These are phyloP conservation scores for Thunnus thynnus DNA, from an alignment of 2,113 vertebrate genomes.

Conservation along the genomic window DNA sequence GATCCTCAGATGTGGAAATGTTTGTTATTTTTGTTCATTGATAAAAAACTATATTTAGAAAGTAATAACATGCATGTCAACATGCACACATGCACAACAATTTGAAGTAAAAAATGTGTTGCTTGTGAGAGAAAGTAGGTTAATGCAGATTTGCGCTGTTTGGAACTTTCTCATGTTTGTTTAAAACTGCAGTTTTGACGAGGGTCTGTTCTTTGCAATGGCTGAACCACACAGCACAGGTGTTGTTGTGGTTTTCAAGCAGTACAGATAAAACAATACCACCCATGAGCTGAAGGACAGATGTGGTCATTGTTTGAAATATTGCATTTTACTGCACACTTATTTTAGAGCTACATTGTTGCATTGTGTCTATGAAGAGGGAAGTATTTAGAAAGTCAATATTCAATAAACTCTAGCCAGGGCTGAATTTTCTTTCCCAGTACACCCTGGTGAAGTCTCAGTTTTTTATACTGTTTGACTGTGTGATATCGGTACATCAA, in stretches of 20 bases:
- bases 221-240: conserved; percentile 11
- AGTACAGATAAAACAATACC: neutral
- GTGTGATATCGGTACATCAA: too few relatives aligned
- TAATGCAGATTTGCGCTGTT: conserved; percentile 9
- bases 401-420: too few relatives aligned
- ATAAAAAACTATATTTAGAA: conserved; percentile 18
- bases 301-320: neutral
- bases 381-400: too few relatives aligned
- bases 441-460: too few relatives aligned
- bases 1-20: conserved; percentile 41
- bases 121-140: conserved; percentile 36
- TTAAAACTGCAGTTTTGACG: conserved; percentile 3
- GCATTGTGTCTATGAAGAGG: too few relatives aligned
- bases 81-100: neutral
- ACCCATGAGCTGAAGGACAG: neutral
- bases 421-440: too few relatives aligned
- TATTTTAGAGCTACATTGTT: neutral
- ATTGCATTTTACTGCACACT: neutral
- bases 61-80: conserved; percentile 30
- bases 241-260: conserved; percentile 21
- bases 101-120: conserved; percentile 1
- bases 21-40: conserved; percentile 21
- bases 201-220: neutral
- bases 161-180: conserved; percentile 8
- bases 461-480: too few relatives aligned